Base-by-base conservation (phyloP, 2,888 invertebrate species). In the Dione juno region DNA sequence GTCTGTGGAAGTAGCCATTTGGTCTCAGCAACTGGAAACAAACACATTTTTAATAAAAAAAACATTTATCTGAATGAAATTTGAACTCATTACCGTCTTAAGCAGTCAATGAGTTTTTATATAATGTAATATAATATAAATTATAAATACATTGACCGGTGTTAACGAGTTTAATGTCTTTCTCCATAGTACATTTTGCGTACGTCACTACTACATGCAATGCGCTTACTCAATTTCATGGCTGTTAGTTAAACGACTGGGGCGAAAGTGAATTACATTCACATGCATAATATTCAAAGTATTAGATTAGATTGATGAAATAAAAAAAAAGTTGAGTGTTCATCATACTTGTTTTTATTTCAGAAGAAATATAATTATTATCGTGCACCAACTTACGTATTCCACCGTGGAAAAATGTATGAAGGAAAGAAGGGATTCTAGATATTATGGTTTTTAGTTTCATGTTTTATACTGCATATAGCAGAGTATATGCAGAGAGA, bases 201-300 rank as follows among this genome's bases (percentile, higher is more conserved):
- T 45, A 37, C 35, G n/a, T 16, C 37, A 57, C 28, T 54, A 28
- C 35, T n/a, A 35, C 9, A 28, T 8, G 59, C 43, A 43, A 28
- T 10, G n/a, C n/a, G 19, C 21, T 19, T 5, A 45, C 16, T 61
- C 61, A 45, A 61, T 61, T 61, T 45, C 61, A 61, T 61, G 61
- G 45, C 45, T 45, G 61, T 61, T 61, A 61, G 45, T 28, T 61
- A 45, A 61, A 61, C 59, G 59, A 28, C 43, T 45, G 59, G 11
- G 61, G 28, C 45, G 61, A 61, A 45, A 61, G 61, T 61, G 16
- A 45, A 16, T 45, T 61, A 61, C 16, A 43, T 48, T 45, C 28
- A 35, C 45, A n/a, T 45, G 11, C 13, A n/a, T 28, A 61, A 61
- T 61, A 45, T 21, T 59, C n/a, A 28, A 45, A 61, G 43, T n/a